Evolutionary conservation across 2,113 vertebrate genomes (phyloP).

Genomic region (Athene noctua): DNA sequence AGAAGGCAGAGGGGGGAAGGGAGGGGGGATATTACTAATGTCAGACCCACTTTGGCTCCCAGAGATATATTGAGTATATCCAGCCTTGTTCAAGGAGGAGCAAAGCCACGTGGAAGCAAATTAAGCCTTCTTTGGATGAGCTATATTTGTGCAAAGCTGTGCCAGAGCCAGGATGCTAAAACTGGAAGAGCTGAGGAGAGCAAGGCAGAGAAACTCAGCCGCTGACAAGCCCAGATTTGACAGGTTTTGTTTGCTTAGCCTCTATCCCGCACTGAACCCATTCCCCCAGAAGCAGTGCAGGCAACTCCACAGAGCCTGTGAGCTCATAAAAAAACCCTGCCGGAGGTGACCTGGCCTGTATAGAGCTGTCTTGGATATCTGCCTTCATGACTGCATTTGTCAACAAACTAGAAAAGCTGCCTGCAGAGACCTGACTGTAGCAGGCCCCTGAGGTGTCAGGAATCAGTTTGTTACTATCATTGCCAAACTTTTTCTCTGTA

Average conservation of each 20-base stretch:
- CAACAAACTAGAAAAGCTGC: background rate
- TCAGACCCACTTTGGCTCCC: background rate
- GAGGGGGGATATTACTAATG: background rate
- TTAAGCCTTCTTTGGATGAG: background rate
- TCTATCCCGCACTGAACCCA: background rate
- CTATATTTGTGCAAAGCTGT: background rate
- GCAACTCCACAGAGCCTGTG: background rate
- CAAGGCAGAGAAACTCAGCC: background rate
- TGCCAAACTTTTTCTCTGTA: background rate
- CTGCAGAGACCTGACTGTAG: slow-evolving; percentile 7
- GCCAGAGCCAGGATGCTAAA: background rate
- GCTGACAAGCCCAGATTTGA: background rate
- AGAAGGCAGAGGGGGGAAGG: background rate
- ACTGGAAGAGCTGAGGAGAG: background rate
- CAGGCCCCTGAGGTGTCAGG: background rate
- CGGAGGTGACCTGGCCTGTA: background rate
- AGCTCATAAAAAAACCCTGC: background rate
- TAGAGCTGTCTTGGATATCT: slow-evolving; percentile 2
- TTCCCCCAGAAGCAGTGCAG: background rate
- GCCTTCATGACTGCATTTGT: slow-evolving; percentile 5
- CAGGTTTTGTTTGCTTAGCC: background rate
- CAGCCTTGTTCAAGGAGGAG: background rate
- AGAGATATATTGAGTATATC: background rate
- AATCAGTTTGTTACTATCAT: slow-evolving; percentile 8
- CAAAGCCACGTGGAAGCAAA: background rate